A percentile compares a stretch with the other conserved stretches of the same genome.
These are phyloP conservation scores for Pluvianellus socialis DNA, from an alignment of 2,113 vertebrate species.

Conservation along the genomic window DNA sequence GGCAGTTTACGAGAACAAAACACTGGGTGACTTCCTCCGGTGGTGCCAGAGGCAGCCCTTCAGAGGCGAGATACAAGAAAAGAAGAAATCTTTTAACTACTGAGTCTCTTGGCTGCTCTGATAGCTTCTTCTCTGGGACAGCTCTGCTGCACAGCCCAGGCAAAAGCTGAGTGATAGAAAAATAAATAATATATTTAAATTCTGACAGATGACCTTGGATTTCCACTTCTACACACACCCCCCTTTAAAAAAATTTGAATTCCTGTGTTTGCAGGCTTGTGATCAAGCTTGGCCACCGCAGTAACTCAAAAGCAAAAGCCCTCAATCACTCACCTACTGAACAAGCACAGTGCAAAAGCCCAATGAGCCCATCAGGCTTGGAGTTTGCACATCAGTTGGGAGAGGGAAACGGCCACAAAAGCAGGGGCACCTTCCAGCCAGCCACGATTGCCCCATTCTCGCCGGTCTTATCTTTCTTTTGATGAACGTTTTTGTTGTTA, in stretches of 20 bases:
- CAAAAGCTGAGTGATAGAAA: not conserved
- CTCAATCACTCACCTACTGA: rapidly evolving
- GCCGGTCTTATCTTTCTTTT: not conserved
- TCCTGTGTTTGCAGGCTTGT: not conserved
- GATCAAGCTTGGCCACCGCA: not conserved
- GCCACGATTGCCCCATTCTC: not conserved
- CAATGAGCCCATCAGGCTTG: rapidly evolving
- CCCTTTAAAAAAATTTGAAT: not conserved
- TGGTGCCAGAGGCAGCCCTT: slow-evolving; percentile 43
- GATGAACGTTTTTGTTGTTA: not conserved
- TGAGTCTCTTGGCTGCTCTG: not conserved
- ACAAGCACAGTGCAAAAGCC: not conserved
- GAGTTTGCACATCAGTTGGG: not conserved
- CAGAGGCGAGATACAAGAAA: not conserved
- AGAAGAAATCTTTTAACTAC: slow-evolving; percentile 10
- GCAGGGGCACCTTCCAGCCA: not conserved
- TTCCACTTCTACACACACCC: not conserved
- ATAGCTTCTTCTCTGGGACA: not conserved
- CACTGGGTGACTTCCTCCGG: slow-evolving; percentile 45
- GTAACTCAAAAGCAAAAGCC: not conserved
- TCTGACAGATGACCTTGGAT: not conserved
- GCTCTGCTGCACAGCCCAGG: not conserved
- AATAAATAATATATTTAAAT: not conserved
- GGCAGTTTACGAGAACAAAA: slow-evolving; percentile 44
- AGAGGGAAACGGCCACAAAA: not conserved